phyloP scores from a whole-genome alignment of 1,140 invertebrate genomes.

The Hirudo medicinalis region DNA sequence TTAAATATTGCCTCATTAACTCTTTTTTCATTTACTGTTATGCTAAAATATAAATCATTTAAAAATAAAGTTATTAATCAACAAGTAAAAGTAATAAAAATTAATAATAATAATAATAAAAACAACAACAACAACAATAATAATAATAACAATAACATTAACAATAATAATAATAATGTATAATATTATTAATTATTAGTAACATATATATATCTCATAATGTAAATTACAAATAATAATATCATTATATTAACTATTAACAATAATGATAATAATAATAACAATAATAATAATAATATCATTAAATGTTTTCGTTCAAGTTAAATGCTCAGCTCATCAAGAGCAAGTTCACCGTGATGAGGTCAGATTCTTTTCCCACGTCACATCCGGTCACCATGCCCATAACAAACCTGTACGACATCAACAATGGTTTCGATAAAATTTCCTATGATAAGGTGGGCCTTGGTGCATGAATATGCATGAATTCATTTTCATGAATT shows the following conservation, averaged over 20 bases:
- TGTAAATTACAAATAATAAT: no score
- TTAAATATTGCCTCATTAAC: no score
- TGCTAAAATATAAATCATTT: no score
- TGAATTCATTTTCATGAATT: no score
- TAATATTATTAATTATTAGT: no score
- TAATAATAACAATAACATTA: no score
- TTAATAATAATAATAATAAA: neutral
- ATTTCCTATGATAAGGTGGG: constrained; percentile 39
- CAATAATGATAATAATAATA: neutral
- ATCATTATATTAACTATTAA: neutral
- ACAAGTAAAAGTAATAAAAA: no score
- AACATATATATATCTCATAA: no score
- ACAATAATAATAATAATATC: neutral
- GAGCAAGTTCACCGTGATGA: constrained; percentile 38
- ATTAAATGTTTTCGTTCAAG: constrained; percentile 22
- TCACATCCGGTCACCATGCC: constrained; percentile 38
- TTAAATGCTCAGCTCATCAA: constrained; percentile 34
- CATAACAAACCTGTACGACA: constrained; percentile 34
- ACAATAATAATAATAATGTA: neutral
- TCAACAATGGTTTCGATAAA: constrained; percentile 35
- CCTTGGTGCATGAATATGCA: neutral
- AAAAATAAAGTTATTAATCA: no score
- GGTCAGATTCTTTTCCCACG: constrained; percentile 43
- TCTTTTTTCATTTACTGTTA: no score
- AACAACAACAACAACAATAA: no score